These are phyloP conservation scores for Caenorhabditis parvicauda DNA, from an alignment of 2,888 invertebrate genomes.

Conservation along the genomic window DNA sequence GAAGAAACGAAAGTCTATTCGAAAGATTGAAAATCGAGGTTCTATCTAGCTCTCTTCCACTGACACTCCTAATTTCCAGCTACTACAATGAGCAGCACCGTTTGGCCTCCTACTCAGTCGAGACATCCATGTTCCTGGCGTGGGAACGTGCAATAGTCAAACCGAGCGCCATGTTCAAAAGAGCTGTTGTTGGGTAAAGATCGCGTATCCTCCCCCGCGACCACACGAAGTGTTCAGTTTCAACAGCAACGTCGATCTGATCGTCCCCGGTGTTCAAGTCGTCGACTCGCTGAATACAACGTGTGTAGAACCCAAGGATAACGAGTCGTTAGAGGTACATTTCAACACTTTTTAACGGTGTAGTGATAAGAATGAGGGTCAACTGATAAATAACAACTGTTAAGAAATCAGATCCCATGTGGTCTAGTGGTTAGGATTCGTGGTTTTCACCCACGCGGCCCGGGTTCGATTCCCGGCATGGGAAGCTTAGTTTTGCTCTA, in stretches of 20 bases:
- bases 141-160: slow-evolving; percentile 57
- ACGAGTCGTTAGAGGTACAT: slow-evolving; percentile 16
- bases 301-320: slow-evolving; percentile 47
- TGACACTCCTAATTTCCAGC: slow-evolving; percentile 33
- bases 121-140: slow-evolving; percentile 49
- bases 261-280: slow-evolving; percentile 64
- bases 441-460: slow-evolving; percentile 63
- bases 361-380: neutral
- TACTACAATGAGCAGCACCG: slow-evolving; percentile 56
- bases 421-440: slow-evolving; percentile 63
- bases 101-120: slow-evolving; percentile 50
- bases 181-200: slow-evolving; percentile 57
- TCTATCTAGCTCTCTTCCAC: too few relatives aligned
- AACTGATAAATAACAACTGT: too few relatives aligned
- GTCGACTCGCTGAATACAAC: slow-evolving; percentile 61
- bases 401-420: too few relatives aligned
- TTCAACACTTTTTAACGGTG: neutral
- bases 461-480: slow-evolving; percentile 63
- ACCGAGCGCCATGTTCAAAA: slow-evolving; percentile 54
- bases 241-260: slow-evolving; percentile 66
- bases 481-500: too few relatives aligned
- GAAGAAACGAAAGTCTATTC: neutral
- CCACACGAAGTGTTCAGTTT: slow-evolving; percentile 44
- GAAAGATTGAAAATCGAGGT: neutral
- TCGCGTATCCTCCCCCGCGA: too few relatives aligned